These are phyloP conservation scores for Laspeyria flexula DNA, from an alignment of 2,888 invertebrate species.

Conservation along the genomic window DNA sequence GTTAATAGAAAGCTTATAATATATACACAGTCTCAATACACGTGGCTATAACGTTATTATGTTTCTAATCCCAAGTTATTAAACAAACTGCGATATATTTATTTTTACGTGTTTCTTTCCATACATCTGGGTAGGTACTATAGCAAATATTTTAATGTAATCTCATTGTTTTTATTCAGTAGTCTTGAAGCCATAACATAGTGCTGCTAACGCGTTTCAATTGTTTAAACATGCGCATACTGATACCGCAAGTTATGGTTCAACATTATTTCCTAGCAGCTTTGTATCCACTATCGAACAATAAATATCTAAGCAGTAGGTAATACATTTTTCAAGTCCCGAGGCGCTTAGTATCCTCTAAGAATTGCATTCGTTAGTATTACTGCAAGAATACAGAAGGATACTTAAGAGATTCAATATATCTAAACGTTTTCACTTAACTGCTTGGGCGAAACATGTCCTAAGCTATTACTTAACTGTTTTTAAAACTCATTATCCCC, in stretches of 20 bases:
- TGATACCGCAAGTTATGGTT: constrained; percentile 59
- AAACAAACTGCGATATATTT: too few species aligned
- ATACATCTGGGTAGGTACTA: background rate
- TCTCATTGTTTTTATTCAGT: constrained; percentile 4
- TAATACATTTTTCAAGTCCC: constrained; percentile 68
- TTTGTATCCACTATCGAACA: constrained; percentile 57
- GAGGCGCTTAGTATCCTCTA: constrained; percentile 53
- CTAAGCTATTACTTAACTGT: constrained; percentile 24
- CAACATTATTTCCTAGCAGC: constrained; percentile 48
- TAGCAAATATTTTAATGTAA: background rate
- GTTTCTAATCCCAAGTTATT: too few species aligned
- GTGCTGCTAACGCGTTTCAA: constrained; percentile 29
- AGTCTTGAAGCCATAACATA: constrained; percentile 17
- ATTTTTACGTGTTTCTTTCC: too few species aligned
- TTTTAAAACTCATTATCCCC: constrained; percentile 25
- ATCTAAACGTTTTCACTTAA: constrained; percentile 39
- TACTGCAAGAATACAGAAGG: constrained; percentile 41
- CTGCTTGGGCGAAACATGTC: constrained; percentile 10
- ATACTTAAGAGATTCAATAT: constrained; percentile 40
- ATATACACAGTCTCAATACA: too few species aligned
- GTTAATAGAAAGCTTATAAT: too few species aligned
- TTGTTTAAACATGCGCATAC: constrained; percentile 49
- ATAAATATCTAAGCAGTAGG: constrained; percentile 46
- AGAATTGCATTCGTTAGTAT: constrained; percentile 56
- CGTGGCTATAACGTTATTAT: too few species aligned